Evolutionary conservation across 2,113 vertebrate genomes (phyloP), one percentile per base, ranked within the genome.

Genomic region (Phodopus roborovskii): DNA sequence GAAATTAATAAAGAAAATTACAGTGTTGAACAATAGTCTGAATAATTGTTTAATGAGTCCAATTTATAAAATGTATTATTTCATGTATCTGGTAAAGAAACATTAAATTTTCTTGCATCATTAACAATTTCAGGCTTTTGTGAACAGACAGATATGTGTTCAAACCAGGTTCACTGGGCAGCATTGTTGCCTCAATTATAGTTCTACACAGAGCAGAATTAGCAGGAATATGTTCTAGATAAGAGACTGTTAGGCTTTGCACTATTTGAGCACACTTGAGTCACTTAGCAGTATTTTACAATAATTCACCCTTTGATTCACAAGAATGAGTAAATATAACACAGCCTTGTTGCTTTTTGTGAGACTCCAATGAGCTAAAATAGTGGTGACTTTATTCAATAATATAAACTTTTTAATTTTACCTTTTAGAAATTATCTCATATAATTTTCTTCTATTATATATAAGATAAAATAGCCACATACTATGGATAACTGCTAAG

Each of bases 1-100:
- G 97, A 91, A 98, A 97, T 91, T 94, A 98, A 98, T 97, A 97
- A 97, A 96, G 17, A 98, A 97, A 98, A 98, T 90, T 53, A 98
- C 58, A 98, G 28, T 90, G 90, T 98, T 98, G 96, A 97, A 66
- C 94, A 91, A 92, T 91, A 15, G 94, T 90, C 70, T 95, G 92
- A 93, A 96, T 94, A 98, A 97, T 94, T 97, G 83, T 95, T 96
- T 93, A 97, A 97, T 88, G 92, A 45, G 66, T 70, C 75, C 94
- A 88, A 85, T 97, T 98, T 91, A 85, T 95, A 96, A 95, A 97
- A 96, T 88, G 70, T 24, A 85, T 96, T 95, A 97, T 97, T 98
- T 97, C 19, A 78, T 90, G 86, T 97, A 95, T 96, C 86, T 92
- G 73, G 91, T 4, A 84, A 95, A 97, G 93, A 84, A 28, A 89